Conservation (phyloP, 2,888 invertebrate species). For the Spialia ferax region DNA sequence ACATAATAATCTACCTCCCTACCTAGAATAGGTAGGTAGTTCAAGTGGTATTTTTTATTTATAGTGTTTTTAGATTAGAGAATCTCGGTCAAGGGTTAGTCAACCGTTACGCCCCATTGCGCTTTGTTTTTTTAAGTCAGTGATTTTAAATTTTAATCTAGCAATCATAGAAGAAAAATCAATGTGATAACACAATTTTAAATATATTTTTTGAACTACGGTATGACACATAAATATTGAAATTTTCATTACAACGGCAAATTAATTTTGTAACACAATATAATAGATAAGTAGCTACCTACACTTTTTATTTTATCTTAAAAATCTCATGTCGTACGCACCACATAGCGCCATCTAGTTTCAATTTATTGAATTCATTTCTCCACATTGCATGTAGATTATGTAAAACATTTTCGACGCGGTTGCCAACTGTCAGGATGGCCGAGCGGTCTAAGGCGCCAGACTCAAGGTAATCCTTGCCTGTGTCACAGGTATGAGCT, state of each 20-base stretch:
- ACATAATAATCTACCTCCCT: too few species aligned
- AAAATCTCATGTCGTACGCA: too few species aligned
- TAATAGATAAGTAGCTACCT: too few species aligned
- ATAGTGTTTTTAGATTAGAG: background rate
- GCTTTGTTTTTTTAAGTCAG: background rate
- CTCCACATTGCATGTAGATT: background rate
- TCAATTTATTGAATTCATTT: background rate
- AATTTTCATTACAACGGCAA: too few species aligned
- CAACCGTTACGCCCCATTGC: conserved; percentile 16
- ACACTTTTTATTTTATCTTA: too few species aligned
- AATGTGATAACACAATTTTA: too few species aligned
- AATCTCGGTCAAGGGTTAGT: conserved; percentile 37
- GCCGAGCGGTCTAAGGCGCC: too few species aligned
- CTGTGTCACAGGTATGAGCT: conserved; percentile 89
- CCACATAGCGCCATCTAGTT: conserved; percentile 18
- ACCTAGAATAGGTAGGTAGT: too few species aligned
- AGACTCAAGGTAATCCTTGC: conserved; percentile 83
- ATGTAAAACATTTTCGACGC: conserved; percentile 40
- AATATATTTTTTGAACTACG: too few species aligned
- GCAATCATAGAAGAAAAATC: background rate
- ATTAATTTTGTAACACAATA: too few species aligned
- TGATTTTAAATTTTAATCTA: background rate
- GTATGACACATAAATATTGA: too few species aligned
- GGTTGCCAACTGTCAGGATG: conserved; percentile 88
- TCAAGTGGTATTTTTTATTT: too few species aligned